A percentile compares a stretch with the other conserved stretches of the same genome.
Conservation (phyloP, 2,113 vertebrate species). For the Thamnophis sirtalis region DNA sequence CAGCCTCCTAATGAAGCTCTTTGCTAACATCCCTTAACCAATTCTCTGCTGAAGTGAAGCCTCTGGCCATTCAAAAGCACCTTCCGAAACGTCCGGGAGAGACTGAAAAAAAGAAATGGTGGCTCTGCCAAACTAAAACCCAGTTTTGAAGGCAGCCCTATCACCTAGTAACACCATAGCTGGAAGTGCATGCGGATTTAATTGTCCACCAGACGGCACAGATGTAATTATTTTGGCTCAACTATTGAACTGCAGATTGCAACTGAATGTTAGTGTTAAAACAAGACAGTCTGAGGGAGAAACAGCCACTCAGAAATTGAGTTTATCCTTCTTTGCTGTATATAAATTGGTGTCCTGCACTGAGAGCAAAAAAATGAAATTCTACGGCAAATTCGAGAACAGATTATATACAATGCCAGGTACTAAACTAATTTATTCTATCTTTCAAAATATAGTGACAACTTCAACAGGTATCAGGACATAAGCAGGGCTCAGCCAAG, state of each 20-base stretch:
- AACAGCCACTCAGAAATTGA: background rate
- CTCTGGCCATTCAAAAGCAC: background rate
- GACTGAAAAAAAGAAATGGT: background rate
- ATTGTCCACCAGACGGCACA: background rate
- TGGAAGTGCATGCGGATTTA: background rate
- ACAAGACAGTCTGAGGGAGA: background rate
- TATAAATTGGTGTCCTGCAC: background rate
- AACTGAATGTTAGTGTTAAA: background rate
- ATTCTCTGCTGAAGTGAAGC: background rate
- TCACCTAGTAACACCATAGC: background rate
- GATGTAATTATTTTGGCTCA: background rate
- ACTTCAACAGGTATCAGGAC: background rate
- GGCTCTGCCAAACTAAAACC: background rate
- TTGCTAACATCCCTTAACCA: background rate
- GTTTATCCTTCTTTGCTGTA: no score
- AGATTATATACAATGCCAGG: background rate
- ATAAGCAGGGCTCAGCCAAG: background rate
- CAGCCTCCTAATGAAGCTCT: background rate
- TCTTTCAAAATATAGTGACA: background rate
- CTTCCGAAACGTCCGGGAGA: background rate
- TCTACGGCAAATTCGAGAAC: background rate
- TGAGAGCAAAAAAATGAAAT: background rate
- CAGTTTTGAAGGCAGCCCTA: background rate
- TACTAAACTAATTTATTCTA: background rate
- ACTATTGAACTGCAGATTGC: background rate